Conservation (phyloP, 2,888 invertebrate species). For the Hyposoter didymator region DNA sequence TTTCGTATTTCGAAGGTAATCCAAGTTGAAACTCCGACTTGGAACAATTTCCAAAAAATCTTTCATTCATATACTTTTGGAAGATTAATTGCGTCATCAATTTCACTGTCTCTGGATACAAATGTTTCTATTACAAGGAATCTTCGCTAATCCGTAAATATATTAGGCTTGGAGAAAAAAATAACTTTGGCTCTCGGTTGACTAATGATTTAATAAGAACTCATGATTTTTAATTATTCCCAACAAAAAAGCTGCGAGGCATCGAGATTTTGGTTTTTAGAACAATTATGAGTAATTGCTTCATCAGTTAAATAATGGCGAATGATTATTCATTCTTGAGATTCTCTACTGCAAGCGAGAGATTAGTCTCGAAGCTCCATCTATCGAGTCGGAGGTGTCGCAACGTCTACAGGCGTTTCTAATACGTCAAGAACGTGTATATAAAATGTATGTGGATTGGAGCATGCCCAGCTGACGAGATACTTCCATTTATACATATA, state of each 20-base stretch:
- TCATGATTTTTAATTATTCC: conserved; percentile 6
- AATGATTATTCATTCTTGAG: conserved; percentile 33
- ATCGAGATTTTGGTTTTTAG: background rate
- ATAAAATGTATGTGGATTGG: conserved; percentile 36
- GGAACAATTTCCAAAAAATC: background rate
- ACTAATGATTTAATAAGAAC: conserved; percentile 8
- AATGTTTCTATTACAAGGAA: background rate
- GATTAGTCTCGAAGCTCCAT: conserved; percentile 42
- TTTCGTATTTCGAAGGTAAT: background rate
- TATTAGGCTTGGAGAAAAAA: too few relatives aligned
- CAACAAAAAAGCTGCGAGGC: background rate
- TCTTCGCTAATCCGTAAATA: too few relatives aligned
- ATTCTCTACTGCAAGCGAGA: conserved; percentile 9
- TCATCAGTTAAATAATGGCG: conserved; percentile 10
- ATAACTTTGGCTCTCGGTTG: background rate
- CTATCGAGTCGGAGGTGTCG: conserved; percentile 46
- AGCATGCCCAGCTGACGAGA: conserved; percentile 46
- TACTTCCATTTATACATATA: conserved; percentile 33
- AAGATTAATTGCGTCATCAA: background rate
- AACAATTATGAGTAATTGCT: conserved; percentile 1
- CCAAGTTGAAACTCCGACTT: background rate
- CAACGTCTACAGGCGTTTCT: conserved; percentile 40
- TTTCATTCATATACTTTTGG: background rate
- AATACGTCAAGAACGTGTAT: conserved; percentile 21
- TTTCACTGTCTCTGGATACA: background rate